Evolutionary conservation across 2,888 invertebrate species (phyloP), one percentile per base, ranked within the genome.

Genomic region (Cephus pulcher): DNA sequence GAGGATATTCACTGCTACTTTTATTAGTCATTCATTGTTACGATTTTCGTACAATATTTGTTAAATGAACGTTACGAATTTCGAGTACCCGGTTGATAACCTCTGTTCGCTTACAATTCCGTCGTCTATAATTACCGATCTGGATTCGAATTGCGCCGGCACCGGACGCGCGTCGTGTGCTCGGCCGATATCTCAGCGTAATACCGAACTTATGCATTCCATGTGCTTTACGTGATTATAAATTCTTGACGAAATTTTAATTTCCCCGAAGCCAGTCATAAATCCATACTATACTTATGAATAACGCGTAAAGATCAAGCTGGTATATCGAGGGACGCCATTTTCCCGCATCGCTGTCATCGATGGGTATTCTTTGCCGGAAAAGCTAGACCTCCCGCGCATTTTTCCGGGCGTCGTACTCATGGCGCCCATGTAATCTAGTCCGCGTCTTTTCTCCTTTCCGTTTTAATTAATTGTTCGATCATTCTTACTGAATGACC

Each of bases 361-460:
- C 71, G 75, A 75, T 76, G 71, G 30, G 30, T 79, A 40, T 74
- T 71, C 78, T 78, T 84, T 80, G 76, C 69, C 76, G 81, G 80
- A 85, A 86, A 87, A 86, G 78, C 83, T 35, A 76, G 76, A 82
- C 85, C 86, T 90, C 89, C 89, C 89, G 90, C 90, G 89, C 89
- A 89, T 90, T 90, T 90, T 89, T 87, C 85, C 85, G 80, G 83
- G 79, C 83, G 79, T 77, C 82, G 81, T 9, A 56, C 80, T 75
- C 76, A 71, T 69, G 75, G 75, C 80, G 79, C 78, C 79, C 80
- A 75, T 80, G 88, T 86, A 86, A 81, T 83, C 82, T 84, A 85
- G 87, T 86, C 82, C 84, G 85, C 87, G 87, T 84, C 82, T 71
- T 71, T 33, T 4, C 71, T 71, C 12, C 71, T 32, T 34, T 30